phyloP scores from a whole-genome alignment of 23 tunicate genomes.

The Diplosoma virens region DNA sequence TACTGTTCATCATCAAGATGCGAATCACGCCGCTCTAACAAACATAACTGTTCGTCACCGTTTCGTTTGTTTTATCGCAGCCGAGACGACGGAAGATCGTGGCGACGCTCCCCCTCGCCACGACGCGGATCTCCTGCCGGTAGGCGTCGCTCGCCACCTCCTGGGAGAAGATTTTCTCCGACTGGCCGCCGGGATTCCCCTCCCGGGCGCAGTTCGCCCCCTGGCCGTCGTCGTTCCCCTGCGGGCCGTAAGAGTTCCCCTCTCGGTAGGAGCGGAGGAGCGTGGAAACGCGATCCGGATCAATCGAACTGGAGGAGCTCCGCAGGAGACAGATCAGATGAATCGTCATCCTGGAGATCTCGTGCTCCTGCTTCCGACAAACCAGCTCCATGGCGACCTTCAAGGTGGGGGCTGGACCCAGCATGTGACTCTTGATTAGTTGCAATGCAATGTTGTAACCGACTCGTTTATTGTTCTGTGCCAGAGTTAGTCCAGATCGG shows the following conservation, averaged over 20 bases:
- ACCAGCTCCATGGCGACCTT: conserved; percentile 26
- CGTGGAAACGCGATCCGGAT: conserved; percentile 26
- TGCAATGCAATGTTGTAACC: too few relatives aligned
- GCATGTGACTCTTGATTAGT: too few relatives aligned
- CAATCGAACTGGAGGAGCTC: conserved; percentile 37
- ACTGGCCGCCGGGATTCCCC: conserved; percentile 74
- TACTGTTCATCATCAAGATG: background rate
- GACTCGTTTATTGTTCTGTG: too few relatives aligned
- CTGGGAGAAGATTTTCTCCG: conserved; percentile 68
- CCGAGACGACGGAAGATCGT: conserved; percentile 40
- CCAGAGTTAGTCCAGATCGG: too few relatives aligned
- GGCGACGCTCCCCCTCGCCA: conserved; percentile 39
- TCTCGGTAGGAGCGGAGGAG: conserved; percentile 18
- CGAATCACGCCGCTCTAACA: too few relatives aligned
- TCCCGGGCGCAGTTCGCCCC: conserved; percentile 53
- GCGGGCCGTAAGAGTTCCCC: conserved; percentile 70
- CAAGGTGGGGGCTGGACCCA: too few relatives aligned
- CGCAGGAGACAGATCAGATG: conserved; percentile 14
- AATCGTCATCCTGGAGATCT: conserved; percentile 11
- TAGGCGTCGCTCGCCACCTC: conserved; percentile 64
- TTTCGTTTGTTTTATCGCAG: too few relatives aligned
- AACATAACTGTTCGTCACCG: too few relatives aligned
- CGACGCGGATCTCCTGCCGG: conserved; percentile 64
- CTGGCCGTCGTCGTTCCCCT: conserved; percentile 67
- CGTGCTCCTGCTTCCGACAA: conserved; percentile 13